Evolutionary conservation across 2,113 vertebrate genomes (phyloP).

Genomic region (Balaeniceps rex): DNA sequence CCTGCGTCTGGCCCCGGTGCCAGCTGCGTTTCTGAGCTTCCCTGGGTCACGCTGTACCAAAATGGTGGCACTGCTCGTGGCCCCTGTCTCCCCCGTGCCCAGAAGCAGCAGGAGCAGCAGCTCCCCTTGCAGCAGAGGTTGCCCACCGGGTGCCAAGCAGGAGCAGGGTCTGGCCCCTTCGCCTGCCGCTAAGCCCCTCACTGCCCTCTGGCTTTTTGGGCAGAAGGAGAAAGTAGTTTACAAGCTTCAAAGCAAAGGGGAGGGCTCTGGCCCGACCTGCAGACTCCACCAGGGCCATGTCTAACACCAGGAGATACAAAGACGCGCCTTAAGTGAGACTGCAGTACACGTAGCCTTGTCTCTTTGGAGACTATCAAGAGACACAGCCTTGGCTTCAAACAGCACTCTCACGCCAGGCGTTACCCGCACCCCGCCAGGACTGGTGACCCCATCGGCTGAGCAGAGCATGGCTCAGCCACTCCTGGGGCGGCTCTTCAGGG

Average conservation of each 20-base stretch:
- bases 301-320: neutral
- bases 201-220: too few species aligned
- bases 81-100: rapidly evolving
- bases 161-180: neutral
- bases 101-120: neutral
- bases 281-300: neutral
- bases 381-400: neutral
- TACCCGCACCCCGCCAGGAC: rapidly evolving
- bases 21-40: neutral
- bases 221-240: neutral
- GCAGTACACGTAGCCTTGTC: rapidly evolving
- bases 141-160: neutral
- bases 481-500: neutral
- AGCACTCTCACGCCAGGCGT: neutral
- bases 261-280: neutral
- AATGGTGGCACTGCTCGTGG: too few species aligned
- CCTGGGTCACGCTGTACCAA: rapidly evolving
- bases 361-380: neutral
- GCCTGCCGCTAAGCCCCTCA: rapidly evolving
- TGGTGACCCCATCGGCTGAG: rapidly evolving
- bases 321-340: too few species aligned
- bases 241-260: neutral
- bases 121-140: neutral
- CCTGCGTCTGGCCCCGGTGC: neutral
- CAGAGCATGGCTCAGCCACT: neutral